Percentiles rank a stretch among this genome's conserved stretches.
Evolutionary conservation across 2,888 invertebrate genomes (phyloP).

Genomic region (Athalia cordata): DNA sequence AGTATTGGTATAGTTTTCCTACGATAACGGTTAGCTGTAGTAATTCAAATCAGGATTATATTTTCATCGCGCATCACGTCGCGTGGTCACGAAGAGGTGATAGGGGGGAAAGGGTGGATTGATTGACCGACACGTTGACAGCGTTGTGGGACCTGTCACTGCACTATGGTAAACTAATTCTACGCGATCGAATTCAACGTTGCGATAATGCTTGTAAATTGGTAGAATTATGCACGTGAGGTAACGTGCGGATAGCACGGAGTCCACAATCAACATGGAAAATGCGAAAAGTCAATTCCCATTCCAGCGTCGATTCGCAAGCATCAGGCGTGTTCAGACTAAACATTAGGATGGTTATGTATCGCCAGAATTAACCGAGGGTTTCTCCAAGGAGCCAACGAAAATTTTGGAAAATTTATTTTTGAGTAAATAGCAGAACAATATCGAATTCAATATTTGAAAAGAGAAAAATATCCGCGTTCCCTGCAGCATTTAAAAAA

Average conservation of each 20-base stretch:
- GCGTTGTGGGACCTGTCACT: conserved; percentile 47
- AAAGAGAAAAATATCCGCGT: not conserved
- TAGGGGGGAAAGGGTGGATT: not conserved
- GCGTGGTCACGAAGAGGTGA: not conserved
- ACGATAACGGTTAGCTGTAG: conserved; percentile 1
- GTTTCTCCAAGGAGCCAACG: too few relatives aligned
- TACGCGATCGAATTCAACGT: conserved; percentile 68
- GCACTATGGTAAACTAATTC: conserved; percentile 65
- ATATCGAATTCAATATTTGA: not conserved
- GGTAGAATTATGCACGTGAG: conserved; percentile 68
- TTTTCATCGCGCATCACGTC: conserved; percentile 16
- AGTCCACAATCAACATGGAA: conserved; percentile 68
- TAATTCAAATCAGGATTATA: conserved; percentile 25
- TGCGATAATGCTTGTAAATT: conserved; percentile 72
- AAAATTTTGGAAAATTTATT: too few relatives aligned
- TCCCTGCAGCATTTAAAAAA: not conserved
- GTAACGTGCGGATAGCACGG: conserved; percentile 58
- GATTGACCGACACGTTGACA: conserved; percentile 46
- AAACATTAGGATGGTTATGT: not conserved
- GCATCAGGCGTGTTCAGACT: conserved; percentile 45
- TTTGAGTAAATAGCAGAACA: too few relatives aligned
- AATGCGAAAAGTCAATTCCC: conserved; percentile 56
- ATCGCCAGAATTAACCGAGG: too few relatives aligned
- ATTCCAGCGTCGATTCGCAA: conserved; percentile 12
- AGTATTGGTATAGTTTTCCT: not conserved